A percentile compares a stretch with the other conserved stretches of the same genome.
Evolutionary conservation across 2,797 vertebrate species (phyloP).

Genomic region (Phalloptychus januarius): DNA sequence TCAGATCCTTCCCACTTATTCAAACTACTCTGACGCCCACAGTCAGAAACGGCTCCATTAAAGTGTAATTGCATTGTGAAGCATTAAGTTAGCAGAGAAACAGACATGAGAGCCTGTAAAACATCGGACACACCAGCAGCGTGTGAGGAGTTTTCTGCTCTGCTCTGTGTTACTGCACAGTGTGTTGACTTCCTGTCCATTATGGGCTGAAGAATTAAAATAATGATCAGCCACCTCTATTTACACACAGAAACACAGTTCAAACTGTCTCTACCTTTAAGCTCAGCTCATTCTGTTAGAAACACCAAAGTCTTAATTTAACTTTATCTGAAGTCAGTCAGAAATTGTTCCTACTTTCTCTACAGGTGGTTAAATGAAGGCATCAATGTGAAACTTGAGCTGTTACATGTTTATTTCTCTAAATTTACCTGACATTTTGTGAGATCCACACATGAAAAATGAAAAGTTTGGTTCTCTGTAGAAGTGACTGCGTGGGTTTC

Average conservation of each 20-base stretch:
- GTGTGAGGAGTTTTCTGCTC: neutral
- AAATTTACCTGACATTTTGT: neutral
- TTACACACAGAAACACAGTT: neutral
- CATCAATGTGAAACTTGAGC: neutral
- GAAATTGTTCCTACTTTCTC: neutral
- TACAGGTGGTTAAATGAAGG: neutral
- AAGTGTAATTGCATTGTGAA: neutral
- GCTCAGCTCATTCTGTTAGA: neutral
- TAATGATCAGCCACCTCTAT: neutral
- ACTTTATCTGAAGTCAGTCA: neutral
- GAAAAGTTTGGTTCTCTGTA: neutral
- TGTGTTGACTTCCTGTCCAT: neutral
- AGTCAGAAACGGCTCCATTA: neutral
- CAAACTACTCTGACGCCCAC: neutral
- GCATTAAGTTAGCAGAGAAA: neutral
- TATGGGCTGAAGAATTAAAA: neutral
- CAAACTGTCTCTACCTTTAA: neutral
- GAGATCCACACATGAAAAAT: neutral
- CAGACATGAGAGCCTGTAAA: neutral
- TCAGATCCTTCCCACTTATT: neutral
- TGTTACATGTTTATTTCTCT: neutral
- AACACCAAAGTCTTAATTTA: neutral
- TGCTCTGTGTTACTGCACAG: neutral
- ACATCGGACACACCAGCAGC: neutral
- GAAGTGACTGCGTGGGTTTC: neutral